phyloP scores from a whole-genome alignment of 2,797 vertebrate genomes.

The Etheostoma nigrum region DNA sequence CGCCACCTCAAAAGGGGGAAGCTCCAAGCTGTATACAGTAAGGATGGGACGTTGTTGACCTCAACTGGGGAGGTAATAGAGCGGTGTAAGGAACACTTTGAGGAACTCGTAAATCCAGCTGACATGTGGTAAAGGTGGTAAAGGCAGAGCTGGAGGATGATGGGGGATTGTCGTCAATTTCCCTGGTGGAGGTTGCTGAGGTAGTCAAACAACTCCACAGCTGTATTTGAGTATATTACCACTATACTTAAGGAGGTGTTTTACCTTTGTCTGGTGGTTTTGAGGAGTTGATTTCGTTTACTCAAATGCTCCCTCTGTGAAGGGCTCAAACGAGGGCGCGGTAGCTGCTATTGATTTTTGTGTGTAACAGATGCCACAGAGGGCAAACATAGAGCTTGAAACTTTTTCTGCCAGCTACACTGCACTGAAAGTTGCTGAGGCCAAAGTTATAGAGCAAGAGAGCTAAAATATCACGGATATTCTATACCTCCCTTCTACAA shows the following conservation, averaged over 20 bases:
- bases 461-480: slow-evolving; percentile 62
- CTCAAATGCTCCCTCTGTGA: slow-evolving; percentile 8
- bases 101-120: too few relatives aligned
- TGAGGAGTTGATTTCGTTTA: slow-evolving; percentile 1
- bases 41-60: too few relatives aligned
- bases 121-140: too few relatives aligned
- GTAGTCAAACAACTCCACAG: too few relatives aligned
- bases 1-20: too few relatives aligned
- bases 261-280: not conserved
- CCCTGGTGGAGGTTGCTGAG: too few relatives aligned
- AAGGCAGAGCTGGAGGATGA: too few relatives aligned
- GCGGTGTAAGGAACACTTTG: too few relatives aligned
- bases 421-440: slow-evolving; percentile 68
- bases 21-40: too few relatives aligned
- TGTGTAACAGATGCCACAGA: slow-evolving; percentile 57
- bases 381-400: slow-evolving; percentile 33
- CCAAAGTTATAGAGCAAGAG: slow-evolving; percentile 41
- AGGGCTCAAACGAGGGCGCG: slow-evolving; percentile 14
- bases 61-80: too few relatives aligned
- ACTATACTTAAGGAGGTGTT: not conserved
- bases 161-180: too few relatives aligned
- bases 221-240: slow-evolving; percentile 1
- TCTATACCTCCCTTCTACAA: slow-evolving; percentile 39
- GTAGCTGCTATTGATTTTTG: slow-evolving; percentile 55
- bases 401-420: slow-evolving; percentile 65